Evolutionary conservation across 1,140 invertebrate species (phyloP), one percentile per base, ranked within the genome.

Genomic region (Neodiprion fabricii): DNA sequence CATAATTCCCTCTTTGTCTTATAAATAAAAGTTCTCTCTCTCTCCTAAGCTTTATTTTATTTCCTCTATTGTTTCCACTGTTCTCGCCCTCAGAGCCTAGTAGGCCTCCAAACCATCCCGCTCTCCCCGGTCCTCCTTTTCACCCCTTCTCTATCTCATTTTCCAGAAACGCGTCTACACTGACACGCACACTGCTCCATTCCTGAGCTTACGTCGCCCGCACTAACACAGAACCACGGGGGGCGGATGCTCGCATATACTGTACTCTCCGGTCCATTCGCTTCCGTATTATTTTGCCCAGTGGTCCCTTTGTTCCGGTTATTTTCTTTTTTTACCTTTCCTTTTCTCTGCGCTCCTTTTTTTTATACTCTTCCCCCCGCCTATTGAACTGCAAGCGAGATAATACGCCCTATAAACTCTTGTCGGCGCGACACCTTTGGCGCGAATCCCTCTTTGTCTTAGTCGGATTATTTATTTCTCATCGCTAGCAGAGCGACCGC

Each of bases 311-410:
- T 86, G 85, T 86, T 86, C 84, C 83, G 83, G 80, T 79, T 80
- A 78, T 80, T 83, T 80, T 40, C 5, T 40, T 40, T 40, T 40
- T 40, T 40, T 40, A 5, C 5, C 28, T 40, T 40, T 40, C 28
- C 28, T 40, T 40, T 40, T 40, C 28, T 40, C 28, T 40, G 28
- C 28, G 28, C 2, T 40, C 28, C 17, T 40, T 40, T 40, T 40
- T 40, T 40, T 40, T 40, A 40, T 40, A 40, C 28, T 40, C 3
- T 14, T 5, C 53, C 50, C n/a, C n/a, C 8, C n/a, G 11, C 9
- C 84, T 84, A 85, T 85, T 85, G 84, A 86, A 85, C 85, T 75
- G 80, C 78, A 79, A 79, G 78, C 76, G 80, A 83, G 83, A 86
- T 85, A 85, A 85, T 85, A 83, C 84, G 81, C 77, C 81, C 79